Conservation (phyloP, 2,888 invertebrate genomes). For the Cacoxenus indagator region DNA sequence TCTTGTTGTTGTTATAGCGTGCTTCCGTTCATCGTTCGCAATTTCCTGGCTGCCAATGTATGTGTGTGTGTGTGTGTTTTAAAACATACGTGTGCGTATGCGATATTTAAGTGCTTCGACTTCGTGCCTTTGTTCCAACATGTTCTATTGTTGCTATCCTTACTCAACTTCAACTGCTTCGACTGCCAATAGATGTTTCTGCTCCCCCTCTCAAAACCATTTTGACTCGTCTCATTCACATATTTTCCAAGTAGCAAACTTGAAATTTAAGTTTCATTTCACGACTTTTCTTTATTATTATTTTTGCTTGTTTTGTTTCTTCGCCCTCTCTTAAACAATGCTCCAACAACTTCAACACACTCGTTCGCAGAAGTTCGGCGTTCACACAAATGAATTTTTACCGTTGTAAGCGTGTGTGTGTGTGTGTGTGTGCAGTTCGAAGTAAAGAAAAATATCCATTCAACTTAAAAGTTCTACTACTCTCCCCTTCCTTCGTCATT, state of each 20-base stretch:
- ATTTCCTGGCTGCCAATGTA: neutral
- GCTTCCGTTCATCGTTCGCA: neutral
- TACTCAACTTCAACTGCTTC: constrained; percentile 15
- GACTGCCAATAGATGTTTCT: constrained; percentile 14
- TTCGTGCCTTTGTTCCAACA: constrained; percentile 24
- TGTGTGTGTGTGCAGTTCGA: constrained; percentile 23
- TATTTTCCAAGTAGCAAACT: constrained; percentile 2
- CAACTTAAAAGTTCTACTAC: constrained; percentile 8
- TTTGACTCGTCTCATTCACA: neutral
- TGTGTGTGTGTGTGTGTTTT: neutral
- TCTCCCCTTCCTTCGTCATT: constrained; percentile 40
- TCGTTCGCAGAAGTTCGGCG: neutral
- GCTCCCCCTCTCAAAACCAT: neutral
- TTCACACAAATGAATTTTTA: constrained; percentile 46
- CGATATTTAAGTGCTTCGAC: constrained; percentile 16
- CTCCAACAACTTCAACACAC: neutral
- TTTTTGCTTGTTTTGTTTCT: neutral
- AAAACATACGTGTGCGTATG: too few relatives aligned
- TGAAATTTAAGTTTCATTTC: constrained; percentile 44
- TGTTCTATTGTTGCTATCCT: constrained; percentile 14
- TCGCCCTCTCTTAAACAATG: neutral
- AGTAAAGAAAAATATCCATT: neutral
- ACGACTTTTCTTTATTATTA: constrained; percentile 13
- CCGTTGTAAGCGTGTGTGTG: constrained; percentile 22
- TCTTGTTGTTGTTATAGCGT: constrained; percentile 12